Percentiles rank a stretch among this genome's conserved stretches.
Evolutionary conservation across 2,888 invertebrate species (phyloP).

Genomic region (Gonocerus acuteangulatus): DNA sequence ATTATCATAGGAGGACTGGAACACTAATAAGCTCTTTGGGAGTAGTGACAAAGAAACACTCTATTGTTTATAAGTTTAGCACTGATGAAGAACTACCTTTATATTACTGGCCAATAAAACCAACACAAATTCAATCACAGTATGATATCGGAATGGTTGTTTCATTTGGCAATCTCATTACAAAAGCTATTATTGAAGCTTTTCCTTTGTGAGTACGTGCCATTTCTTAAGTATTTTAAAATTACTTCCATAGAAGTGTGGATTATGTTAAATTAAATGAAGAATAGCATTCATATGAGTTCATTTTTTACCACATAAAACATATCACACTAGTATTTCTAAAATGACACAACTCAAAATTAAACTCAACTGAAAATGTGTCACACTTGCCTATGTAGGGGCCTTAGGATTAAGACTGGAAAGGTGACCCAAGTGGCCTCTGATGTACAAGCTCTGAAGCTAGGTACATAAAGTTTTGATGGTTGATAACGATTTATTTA

Average conservation of each 20-base stretch:
- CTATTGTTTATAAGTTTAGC: conserved; percentile 59
- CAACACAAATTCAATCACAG: conserved; percentile 44
- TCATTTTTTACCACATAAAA: no score
- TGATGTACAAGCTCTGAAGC: no score
- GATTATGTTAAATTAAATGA: neutral
- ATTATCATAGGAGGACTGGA: conserved; percentile 47
- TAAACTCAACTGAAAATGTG: no score
- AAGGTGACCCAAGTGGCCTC: no score
- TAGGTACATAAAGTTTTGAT: no score
- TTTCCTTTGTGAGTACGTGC: conserved; percentile 68
- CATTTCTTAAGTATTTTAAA: neutral
- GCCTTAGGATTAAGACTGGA: no score
- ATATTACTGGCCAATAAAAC: conserved; percentile 59
- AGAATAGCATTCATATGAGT: neutral
- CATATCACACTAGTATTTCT: no score
- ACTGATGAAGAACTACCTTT: conserved; percentile 51
- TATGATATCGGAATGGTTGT: conserved; percentile 85
- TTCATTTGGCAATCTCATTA: conserved; percentile 89
- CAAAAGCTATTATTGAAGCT: conserved; percentile 59
- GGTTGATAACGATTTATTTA: no score
- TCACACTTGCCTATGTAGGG: no score
- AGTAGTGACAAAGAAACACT: conserved; percentile 57
- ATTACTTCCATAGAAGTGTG: neutral
- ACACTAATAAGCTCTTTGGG: conserved; percentile 52
- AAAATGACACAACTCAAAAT: no score